phyloP scores from a whole-genome alignment of 2,888 invertebrate species.

The Athetis lepigone region DNA sequence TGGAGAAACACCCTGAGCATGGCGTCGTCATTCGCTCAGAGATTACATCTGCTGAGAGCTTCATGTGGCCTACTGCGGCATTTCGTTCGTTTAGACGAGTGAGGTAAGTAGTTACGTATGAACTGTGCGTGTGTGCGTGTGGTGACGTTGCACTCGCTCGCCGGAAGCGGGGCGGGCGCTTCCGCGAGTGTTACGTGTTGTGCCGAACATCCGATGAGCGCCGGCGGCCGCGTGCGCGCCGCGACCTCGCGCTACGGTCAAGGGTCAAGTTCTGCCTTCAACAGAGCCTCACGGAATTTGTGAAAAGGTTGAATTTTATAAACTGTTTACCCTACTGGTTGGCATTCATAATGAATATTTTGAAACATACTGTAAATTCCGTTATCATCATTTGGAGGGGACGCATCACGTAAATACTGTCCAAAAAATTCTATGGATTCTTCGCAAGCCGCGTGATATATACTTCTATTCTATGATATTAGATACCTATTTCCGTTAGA shows the following conservation, averaged over 20 bases:
- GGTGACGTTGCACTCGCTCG: not conserved
- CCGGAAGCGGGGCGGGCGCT: slow-evolving; percentile 34
- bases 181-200: slow-evolving; percentile 37
- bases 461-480: too few relatives aligned
- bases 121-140: not conserved
- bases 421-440: too few relatives aligned
- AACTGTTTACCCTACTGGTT: slow-evolving; percentile 23
- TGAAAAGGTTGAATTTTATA: slow-evolving; percentile 14
- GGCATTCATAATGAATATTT: not conserved
- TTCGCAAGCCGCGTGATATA: too few relatives aligned
- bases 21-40: too few relatives aligned
- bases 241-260: not conserved
- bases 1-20: too few relatives aligned
- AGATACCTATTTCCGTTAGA: too few relatives aligned
- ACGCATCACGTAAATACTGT: too few relatives aligned
- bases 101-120: not conserved
- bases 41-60: too few relatives aligned
- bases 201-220: slow-evolving; percentile 22
- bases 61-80: not conserved
- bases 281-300: slow-evolving; percentile 7
- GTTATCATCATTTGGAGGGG: too few relatives aligned
- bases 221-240: slow-evolving; percentile 7
- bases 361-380: too few relatives aligned
- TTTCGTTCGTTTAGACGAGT: not conserved
- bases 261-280: slow-evolving; percentile 54